Evolutionary conservation across 2,888 invertebrate species (phyloP), one percentile per base, ranked within the genome.

Genomic region (Falcaria lacertinaria): DNA sequence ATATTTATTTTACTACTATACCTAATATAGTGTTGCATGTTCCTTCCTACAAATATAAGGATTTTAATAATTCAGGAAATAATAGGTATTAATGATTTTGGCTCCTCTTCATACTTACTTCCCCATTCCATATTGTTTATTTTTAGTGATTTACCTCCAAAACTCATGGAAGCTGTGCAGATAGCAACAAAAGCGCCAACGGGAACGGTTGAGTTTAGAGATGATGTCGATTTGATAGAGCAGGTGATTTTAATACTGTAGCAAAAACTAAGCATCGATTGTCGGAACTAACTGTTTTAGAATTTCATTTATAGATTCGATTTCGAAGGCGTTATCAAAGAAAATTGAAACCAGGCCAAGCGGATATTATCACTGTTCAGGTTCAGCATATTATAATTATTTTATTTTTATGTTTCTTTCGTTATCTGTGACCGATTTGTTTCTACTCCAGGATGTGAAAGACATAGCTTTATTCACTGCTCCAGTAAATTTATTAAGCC

Each of bases 281-380:
- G 34, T 16, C 15, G 11, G n/a, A n/a, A n/a, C n/a, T 15, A 34
- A 34, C 11, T n/a, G 19, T 4, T 19, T 4, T 6, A 19, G 19
- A 19, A 19, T 25, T 44, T 36, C 39, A 8, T 59, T 72, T 64
- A 43, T 62, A 93, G 92, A 83, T 92, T 39, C 82, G 83, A 52
- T 93, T 91, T 74, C 84, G 91, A 42, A 87, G 91, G 54, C 78
- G 88, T 45, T 92, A 90, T 65, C 90, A 91, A 72, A 84, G 93
- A 56, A 91, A 91, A 72, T 67, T 90, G 25, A 80, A 84, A 60
- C 79, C 88, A 4, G 86, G 78, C 14, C 89, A 92, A 57, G 60
- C 84, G 6, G 90, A 92, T 47, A 76, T 93, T 25, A 86, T 93
- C 36, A 91, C 91, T 43, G 55, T 86, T 47, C 89, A 89, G 79